These are phyloP conservation scores for Dione vanillae DNA, from an alignment of 2,888 invertebrate genomes.

Conservation along the genomic window DNA sequence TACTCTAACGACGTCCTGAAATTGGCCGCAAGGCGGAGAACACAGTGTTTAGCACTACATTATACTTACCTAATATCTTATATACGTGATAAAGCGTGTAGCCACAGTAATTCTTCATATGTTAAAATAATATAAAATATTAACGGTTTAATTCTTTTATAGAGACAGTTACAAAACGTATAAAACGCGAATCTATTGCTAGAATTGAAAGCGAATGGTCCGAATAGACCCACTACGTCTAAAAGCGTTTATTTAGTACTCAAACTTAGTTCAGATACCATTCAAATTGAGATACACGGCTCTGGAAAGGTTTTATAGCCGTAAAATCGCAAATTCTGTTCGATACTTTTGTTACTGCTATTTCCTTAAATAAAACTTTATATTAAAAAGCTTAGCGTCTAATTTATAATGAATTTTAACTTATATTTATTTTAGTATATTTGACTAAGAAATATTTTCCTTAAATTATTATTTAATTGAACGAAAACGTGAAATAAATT, in stretches of 20 bases:
- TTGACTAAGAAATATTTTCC: too few species aligned
- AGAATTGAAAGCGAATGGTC: slow-evolving; percentile 33
- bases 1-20: too few species aligned
- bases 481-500: not conserved
- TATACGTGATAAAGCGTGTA: too few species aligned
- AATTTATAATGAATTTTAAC: not conserved
- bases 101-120: not conserved
- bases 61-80: too few species aligned
- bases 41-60: too few species aligned
- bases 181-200: slow-evolving; percentile 26
- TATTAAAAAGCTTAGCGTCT: not conserved
- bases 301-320: slow-evolving; percentile 43
- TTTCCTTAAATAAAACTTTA: slow-evolving; percentile 23
- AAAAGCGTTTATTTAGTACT: slow-evolving; percentile 51
- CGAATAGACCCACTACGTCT: slow-evolving; percentile 41
- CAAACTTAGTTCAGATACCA: slow-evolving; percentile 49
- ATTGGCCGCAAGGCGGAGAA: too few species aligned
- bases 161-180: slow-evolving; percentile 10
- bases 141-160: slow-evolving; percentile 6
- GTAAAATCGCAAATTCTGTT: slow-evolving; percentile 45
- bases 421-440: too few species aligned
- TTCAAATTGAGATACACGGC: slow-evolving; percentile 53
- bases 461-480: too few species aligned
- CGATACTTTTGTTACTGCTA: slow-evolving; percentile 17
- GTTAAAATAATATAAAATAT: not conserved